Conservation (phyloP, 2,888 invertebrate genomes). For the Chesias legatella region DNA sequence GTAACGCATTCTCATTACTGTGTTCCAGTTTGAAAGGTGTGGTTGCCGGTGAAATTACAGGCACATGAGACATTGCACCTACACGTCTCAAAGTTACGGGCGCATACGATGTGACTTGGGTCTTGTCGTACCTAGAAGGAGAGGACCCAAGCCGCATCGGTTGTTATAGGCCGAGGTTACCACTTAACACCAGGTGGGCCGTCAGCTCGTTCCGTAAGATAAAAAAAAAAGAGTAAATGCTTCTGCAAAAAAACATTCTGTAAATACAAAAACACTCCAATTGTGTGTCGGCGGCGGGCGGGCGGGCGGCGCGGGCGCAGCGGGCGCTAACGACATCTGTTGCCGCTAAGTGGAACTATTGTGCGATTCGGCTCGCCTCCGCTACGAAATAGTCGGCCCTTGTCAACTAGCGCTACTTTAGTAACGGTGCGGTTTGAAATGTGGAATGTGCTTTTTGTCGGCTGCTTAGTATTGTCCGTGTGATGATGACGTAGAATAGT, state of each 20-base stretch:
- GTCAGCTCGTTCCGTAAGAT: too few species aligned
- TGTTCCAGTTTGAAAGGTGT: too few species aligned
- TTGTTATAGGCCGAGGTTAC: too few species aligned
- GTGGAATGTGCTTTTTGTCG: slow-evolving; percentile 66
- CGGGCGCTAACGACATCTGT: slow-evolving; percentile 77
- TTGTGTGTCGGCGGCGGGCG: slow-evolving; percentile 58
- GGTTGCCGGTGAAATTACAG: too few species aligned
- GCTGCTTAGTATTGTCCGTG: slow-evolving; percentile 32
- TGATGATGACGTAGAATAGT: slow-evolving; percentile 18
- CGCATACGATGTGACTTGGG: too few species aligned
- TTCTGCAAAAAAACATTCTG: slow-evolving; percentile 24
- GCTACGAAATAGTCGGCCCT: slow-evolving; percentile 55
- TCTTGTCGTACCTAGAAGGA: too few species aligned
- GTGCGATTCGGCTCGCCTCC: slow-evolving; percentile 66
- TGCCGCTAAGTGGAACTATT: slow-evolving; percentile 72
- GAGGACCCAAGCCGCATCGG: too few species aligned
- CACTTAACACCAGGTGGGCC: too few species aligned
- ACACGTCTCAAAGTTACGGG: too few species aligned
- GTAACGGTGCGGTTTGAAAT: slow-evolving; percentile 69
- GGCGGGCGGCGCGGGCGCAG: slow-evolving; percentile 52
- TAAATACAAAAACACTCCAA: slow-evolving; percentile 39
- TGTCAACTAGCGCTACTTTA: slow-evolving; percentile 64
- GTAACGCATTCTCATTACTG: too few species aligned
- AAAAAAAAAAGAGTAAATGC: not conserved
- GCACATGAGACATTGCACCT: too few species aligned